These are phyloP conservation scores for Marmota monax DNA, from an alignment of 2,113 vertebrate species.

Conservation along the genomic window DNA sequence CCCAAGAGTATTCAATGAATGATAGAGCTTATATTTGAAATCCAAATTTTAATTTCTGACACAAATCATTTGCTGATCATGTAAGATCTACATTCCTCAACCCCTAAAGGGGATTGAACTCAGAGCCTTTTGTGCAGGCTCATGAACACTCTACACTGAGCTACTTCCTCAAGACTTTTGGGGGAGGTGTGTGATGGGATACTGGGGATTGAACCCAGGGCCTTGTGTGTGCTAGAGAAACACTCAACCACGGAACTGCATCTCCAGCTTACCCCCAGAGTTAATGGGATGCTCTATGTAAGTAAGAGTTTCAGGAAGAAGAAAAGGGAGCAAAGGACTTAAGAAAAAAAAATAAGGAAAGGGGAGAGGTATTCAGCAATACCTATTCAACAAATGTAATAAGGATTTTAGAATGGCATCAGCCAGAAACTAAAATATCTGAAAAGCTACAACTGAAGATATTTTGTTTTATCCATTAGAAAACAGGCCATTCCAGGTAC, in stretches of 20 bases:
- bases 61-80: conserved; percentile 16
- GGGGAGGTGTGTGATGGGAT: too few relatives aligned
- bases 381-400: not conserved
- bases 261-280: not conserved
- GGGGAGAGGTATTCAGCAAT: not conserved
- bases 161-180: too few relatives aligned
- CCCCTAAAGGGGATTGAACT: too few relatives aligned
- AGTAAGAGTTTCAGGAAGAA: not conserved
- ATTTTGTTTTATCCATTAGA: not conserved
- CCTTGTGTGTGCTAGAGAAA: too few relatives aligned
- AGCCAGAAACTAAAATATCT: not conserved
- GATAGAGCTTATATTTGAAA: conserved; percentile 40
- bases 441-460: not conserved
- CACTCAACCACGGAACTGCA: too few relatives aligned
- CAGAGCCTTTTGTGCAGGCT: too few relatives aligned
- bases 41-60: not conserved
- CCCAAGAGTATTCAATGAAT: not conserved
- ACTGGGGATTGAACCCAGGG: too few relatives aligned
- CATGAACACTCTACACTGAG: too few relatives aligned
- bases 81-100: not conserved
- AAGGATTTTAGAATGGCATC: not conserved
- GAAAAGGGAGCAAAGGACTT: not conserved
- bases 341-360: too few relatives aligned
- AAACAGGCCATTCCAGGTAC: not conserved
- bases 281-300: not conserved